phyloP scores from a whole-genome alignment of 1,140 invertebrate genomes.

The Sitobion miscanthi region DNA sequence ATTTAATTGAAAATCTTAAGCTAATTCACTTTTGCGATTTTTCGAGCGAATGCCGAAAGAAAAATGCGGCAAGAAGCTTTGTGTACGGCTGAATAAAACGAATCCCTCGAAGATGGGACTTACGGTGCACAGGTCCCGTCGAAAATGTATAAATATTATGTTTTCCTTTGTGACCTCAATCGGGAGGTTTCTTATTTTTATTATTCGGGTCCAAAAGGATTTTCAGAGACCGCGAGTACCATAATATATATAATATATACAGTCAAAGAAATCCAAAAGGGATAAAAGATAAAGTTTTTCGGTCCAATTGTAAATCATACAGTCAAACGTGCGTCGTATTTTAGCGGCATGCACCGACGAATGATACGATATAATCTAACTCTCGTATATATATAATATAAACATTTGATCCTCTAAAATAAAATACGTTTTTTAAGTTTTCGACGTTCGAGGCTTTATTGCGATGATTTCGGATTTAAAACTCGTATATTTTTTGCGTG shows the following conservation, averaged over 20 bases:
- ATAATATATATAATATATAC: neutral
- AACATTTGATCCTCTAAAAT: slow-evolving; percentile 7
- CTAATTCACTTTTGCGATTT: slow-evolving; percentile 17
- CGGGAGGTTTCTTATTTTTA: slow-evolving; percentile 19
- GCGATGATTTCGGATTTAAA: neutral
- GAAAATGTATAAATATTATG: slow-evolving; percentile 7
- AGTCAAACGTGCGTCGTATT: slow-evolving; percentile 1
- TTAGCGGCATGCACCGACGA: neutral
- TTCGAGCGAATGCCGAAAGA: neutral
- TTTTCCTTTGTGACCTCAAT: slow-evolving; percentile 20
- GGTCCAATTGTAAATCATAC: neutral
- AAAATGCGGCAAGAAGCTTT: neutral
- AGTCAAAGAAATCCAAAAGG: slow-evolving; percentile 23
- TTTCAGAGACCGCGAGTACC: neutral
- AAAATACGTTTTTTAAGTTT: neutral
- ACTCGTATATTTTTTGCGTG: neutral
- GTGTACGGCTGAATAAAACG: neutral
- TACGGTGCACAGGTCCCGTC: neutral
- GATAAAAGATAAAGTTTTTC: slow-evolving; percentile 17
- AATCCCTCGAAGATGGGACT: neutral
- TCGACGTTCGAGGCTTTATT: neutral
- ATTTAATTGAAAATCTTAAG: slow-evolving; percentile 37
- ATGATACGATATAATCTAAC: neutral
- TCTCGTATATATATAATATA: neutral
- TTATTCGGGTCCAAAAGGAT: neutral